phyloP scores from a whole-genome alignment of 2,888 invertebrate species.

The Diaphora mendica region DNA sequence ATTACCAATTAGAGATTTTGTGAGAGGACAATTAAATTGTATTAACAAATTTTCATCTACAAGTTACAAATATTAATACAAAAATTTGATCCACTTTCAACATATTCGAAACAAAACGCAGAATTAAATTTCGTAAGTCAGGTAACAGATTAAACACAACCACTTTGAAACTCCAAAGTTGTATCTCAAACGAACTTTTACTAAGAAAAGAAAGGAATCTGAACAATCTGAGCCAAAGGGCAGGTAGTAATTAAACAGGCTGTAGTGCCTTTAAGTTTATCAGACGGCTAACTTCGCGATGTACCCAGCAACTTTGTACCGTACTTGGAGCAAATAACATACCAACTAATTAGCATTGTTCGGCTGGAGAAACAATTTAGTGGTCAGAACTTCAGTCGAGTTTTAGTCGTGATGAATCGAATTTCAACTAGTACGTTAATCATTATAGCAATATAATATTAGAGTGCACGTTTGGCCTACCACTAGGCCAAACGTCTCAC shows the following conservation, averaged over 20 bases:
- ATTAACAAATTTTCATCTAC: too few species aligned
- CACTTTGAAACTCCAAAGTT: slow-evolving; percentile 5
- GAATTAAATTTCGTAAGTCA: slow-evolving; percentile 3
- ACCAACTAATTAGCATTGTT: slow-evolving; percentile 21
- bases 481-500: too few species aligned
- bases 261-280: slow-evolving; percentile 10
- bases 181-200: slow-evolving; percentile 5
- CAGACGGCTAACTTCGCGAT: slow-evolving; percentile 1
- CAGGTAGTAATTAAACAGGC: slow-evolving; percentile 14
- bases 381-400: neutral
- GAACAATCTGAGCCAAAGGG: slow-evolving; percentile 11
- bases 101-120: neutral
- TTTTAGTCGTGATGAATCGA: neutral
- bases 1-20: neutral
- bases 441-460: too few species aligned
- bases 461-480: too few species aligned
- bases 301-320: slow-evolving; percentile 6
- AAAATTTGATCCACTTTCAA: neutral
- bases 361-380: slow-evolving; percentile 1
- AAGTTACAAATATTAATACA: neutral
- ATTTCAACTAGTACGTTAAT: neutral
- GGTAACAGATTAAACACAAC: neutral
- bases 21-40: neutral
- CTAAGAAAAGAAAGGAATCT: slow-evolving; percentile 11
- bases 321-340: slow-evolving; percentile 19